Percentiles rank a stretch among this genome's conserved stretches.
phyloP scores from a whole-genome alignment of 2,797 vertebrate species.

The Poecile montanus region DNA sequence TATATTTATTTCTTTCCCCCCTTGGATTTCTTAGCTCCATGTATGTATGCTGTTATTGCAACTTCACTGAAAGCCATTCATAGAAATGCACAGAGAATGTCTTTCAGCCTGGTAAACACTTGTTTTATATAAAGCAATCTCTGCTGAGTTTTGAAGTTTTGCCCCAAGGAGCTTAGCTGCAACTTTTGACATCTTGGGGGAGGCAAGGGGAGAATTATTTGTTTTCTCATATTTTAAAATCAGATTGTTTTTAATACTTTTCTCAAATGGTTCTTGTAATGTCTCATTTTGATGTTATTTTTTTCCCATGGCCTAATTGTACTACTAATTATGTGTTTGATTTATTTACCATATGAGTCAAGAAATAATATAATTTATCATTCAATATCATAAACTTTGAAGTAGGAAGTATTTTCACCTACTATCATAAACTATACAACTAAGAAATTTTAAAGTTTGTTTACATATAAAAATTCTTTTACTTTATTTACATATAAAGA shows the following conservation, averaged over 20 bases:
- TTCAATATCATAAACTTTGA: not conserved
- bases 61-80: not conserved
- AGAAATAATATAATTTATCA: not conserved
- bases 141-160: not conserved
- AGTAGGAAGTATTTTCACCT: not conserved
- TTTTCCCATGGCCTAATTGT: not conserved
- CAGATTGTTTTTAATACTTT: not conserved
- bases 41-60: not conserved
- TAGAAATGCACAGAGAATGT: not conserved
- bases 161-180: not conserved
- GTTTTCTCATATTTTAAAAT: not conserved
- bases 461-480: not conserved
- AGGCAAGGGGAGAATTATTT: not conserved
- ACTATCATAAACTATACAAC: not conserved
- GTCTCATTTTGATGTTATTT: not conserved
- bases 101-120: not conserved
- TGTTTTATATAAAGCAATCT: not conserved
- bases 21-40: not conserved
- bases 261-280: not conserved
- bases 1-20: accelerated
- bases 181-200: not conserved
- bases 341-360: not conserved
- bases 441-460: not conserved
- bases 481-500: not conserved
- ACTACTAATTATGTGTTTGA: not conserved